Evolutionary conservation across 2,113 vertebrate genomes (phyloP), one percentile per base, ranked within the genome.

Genomic region (Phrynocephalus versicolor): DNA sequence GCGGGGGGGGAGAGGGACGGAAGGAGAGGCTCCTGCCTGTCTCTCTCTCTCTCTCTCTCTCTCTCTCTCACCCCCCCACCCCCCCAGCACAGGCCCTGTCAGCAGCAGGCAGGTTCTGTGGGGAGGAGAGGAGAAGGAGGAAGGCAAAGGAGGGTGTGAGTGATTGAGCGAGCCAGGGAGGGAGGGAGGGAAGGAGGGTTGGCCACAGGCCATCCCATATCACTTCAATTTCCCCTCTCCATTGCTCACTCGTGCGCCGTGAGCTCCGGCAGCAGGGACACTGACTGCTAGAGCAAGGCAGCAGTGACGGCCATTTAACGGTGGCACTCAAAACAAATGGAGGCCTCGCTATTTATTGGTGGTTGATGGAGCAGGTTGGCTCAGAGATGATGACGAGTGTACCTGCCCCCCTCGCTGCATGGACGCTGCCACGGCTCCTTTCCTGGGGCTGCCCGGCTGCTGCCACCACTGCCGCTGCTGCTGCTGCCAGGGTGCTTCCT

Each of bases 261-360:
- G 89, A 91, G 93, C 93, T 89, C 79, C 88, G 71, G 67, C 60
- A 19, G 86, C 88, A 89, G 92, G 89, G 84, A 90, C 91, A 93
- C 96, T 96, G 96, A 95, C 97, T 95, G 91, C 94, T 92, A 91
- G 92, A 92, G 96, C 94, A 93, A 96, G 97, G 94, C 97, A 95
- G 96, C 94, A 93, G 95, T 93, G 45, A 45, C 41, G 94, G 95
- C 93, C 94, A 91, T 94, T 65, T 75, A 75, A 76, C 96, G 96
- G 95, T 96, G 83, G 41, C 96, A 97, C 97, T 97, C 97, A 97
- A 97, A 97, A 97, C 96, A 96, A 97, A 96, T 97, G 96, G 96
- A 37, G 97, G 93, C 96, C 97, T 96, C 92, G 95, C 96, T 95
- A 95, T 96, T 95, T 96, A 95, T 96, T 96, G 95, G 90, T 89